Percentiles rank a stretch among this genome's conserved stretches.
These are phyloP conservation scores for Margaritifera margaritifera DNA, from an alignment of 2,888 invertebrate genomes.

Conservation along the genomic window DNA sequence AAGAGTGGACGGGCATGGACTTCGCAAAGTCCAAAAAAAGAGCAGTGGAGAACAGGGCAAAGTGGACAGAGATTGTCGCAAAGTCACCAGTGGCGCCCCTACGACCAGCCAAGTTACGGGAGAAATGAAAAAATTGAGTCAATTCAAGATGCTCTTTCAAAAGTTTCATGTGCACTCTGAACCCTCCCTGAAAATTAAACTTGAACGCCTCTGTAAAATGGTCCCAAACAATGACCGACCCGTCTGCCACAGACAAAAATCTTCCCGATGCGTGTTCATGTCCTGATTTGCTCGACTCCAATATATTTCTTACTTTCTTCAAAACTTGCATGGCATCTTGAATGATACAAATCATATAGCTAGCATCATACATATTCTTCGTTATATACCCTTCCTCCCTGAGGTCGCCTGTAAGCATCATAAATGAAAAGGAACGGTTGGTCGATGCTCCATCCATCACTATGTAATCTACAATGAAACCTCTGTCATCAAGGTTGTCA, in stretches of 20 bases:
- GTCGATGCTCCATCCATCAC: slow-evolving; percentile 25
- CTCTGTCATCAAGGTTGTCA: slow-evolving; percentile 10
- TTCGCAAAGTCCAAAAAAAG: too few species aligned
- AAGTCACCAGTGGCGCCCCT: too few species aligned
- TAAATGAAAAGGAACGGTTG: slow-evolving; percentile 9
- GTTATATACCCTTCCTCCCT: too few species aligned
- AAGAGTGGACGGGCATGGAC: too few species aligned
- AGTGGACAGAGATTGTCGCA: too few species aligned
- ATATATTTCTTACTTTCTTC: too few species aligned
- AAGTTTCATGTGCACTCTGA: slow-evolving; percentile 21
- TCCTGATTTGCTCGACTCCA: too few species aligned
- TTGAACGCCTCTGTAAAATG: slow-evolving; percentile 22
- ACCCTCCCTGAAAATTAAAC: slow-evolving; percentile 25
- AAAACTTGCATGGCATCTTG: slow-evolving; percentile 22
- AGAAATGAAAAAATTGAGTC: too few species aligned
- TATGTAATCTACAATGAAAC: slow-evolving; percentile 17
- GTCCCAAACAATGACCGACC: slow-evolving; percentile 20
- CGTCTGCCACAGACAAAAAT: slow-evolving; percentile 15
- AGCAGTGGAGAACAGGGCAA: too few species aligned
- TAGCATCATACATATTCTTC: slow-evolving; percentile 11
- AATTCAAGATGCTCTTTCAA: slow-evolving; percentile 24
- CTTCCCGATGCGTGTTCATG: slow-evolving; percentile 13
- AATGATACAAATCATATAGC: slow-evolving; percentile 9
- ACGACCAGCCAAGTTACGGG: too few species aligned
- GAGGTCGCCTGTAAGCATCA: slow-evolving; percentile 6